Evolutionary conservation across 2,113 vertebrate genomes (phyloP), one percentile per base, ranked within the genome.

Genomic region (Protomyctophum bolini): DNA sequence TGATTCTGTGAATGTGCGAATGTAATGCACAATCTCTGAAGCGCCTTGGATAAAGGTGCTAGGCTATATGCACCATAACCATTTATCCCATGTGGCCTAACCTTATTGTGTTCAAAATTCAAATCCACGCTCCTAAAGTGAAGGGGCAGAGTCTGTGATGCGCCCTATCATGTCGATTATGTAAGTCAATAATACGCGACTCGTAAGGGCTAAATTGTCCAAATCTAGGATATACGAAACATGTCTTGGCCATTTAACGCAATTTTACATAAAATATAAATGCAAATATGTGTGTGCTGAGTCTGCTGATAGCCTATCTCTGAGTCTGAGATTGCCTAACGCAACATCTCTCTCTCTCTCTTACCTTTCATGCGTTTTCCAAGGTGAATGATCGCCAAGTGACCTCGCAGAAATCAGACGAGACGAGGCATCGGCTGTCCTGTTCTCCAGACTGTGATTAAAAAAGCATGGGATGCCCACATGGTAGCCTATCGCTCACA

Each of bases 381-480:
- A 88, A 89, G 85, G 88, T 90, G 88, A 89, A 83, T 21, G 21
- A 21, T 70, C 70, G 67, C 50, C 83, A 80, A 80, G 79, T 82
- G 83, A 78, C 67, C 59, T 74, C 70, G 58, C 21, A 66, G 12
- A 74, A 21, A 73, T 15, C 73, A 48, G 58, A 51, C 28, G 56
- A 46, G 11, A 63, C 10, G 9, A 11, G 7, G 33, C 72, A 70
- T 67, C 76, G 10, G 69, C 66, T 50, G 54, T 14, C 50, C 10
- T 45, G 50, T 15, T 50, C 11, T 50, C 10, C 65, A 47, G 58
- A 28, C 33, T 68, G 33, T 41, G 57, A 49, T 63, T 71, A 48
- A 59, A 33, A 48, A 59, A 33, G 51, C 50, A 63, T 21, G 54
- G n/a, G 3, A 28, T 46, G 55, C 63, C 21, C 55, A 68, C 50